Base-by-base conservation (phyloP, 37 sponge, comb jelly and placozoan species). In the Cliona cf. orientalis region DNA sequence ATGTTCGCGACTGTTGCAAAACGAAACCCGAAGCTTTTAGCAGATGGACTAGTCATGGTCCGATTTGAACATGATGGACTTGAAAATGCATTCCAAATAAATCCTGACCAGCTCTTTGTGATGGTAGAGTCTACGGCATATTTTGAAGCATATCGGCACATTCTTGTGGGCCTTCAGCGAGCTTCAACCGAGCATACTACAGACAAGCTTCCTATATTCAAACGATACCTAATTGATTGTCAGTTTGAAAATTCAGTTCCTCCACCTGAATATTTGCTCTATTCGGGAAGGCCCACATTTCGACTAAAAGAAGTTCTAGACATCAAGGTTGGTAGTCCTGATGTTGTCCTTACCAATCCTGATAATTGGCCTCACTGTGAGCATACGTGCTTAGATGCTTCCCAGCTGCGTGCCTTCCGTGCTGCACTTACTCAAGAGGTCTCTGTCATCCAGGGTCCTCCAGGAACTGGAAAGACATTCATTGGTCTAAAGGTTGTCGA, bases 371-470 rank as follows among this genome's bases (percentile, higher is more conserved):
- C 94, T 22, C 31, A 38, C 0, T n/a, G 32, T 19, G 42, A 49
- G 0, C 7, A 14, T 21, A 82, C 92, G 12, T 6, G 59, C 31
- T 46, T 96, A 46, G 97, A 96, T 58, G 2, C 32, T 11, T 91
- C 91, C 1, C 97, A 96, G 80, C 70, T 81, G 1, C 39, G 46
- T 33, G 97, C 97, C 43, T 25, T 96, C 44, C 45, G 72, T 40
- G 69, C 69, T 59, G 94, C 97, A 22, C 75, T 96, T 25, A 76
- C 80, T 35, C 86, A 92, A 58, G 91, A 90, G 42, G 7, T 96
- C 3, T 84, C 94, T 36, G 72, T 98, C 7, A 95, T 98, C 31
- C 98, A 97, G 72, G 98, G 98, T n/a, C 98, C 98, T 22, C 98
- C 98, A 22, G 98, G 98, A 14, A 97, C 95, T 32, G 98, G 98